A percentile compares a stretch with the other conserved stretches of the same genome.
Evolutionary conservation across 2,888 invertebrate species (phyloP).

Genomic region (Hemistola chrysoprasaria): DNA sequence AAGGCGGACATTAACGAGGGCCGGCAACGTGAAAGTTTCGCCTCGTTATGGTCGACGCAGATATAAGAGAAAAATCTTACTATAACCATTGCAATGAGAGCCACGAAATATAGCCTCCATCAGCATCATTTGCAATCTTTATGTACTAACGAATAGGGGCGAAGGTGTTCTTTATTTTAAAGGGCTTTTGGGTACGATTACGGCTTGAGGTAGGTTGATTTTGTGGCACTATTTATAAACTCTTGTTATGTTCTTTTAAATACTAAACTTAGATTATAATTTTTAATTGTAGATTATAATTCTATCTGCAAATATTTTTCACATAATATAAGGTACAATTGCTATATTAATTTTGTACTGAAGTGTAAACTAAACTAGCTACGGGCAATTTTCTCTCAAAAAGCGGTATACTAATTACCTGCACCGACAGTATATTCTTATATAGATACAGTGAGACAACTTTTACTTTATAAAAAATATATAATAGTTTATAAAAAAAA

Average conservation of each 20-base stretch:
- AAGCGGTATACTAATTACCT: constrained; percentile 65
- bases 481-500: too few relatives aligned
- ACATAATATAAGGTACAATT: too few relatives aligned
- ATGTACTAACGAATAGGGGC: not conserved
- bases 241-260: too few relatives aligned
- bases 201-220: too few relatives aligned
- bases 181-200: too few relatives aligned
- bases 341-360: constrained; percentile 21
- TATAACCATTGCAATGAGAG: constrained; percentile 43
- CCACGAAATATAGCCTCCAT: constrained; percentile 13
- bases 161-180: too few relatives aligned
- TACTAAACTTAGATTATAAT: too few relatives aligned
- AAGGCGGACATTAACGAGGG: constrained; percentile 51
- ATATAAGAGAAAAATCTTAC: constrained; percentile 64
- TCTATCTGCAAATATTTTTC: too few relatives aligned
- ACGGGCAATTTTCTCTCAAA: constrained; percentile 53
- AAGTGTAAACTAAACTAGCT: constrained; percentile 50
- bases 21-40: constrained; percentile 54
- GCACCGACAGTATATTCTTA: constrained; percentile 32
- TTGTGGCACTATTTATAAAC: too few relatives aligned
- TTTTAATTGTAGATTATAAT: too few relatives aligned
- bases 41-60: constrained; percentile 60
- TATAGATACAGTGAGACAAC: too few relatives aligned
- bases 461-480: too few relatives aligned
- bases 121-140: constrained; percentile 10